Percentiles rank a stretch among this genome's conserved stretches.
Evolutionary conservation across 2,797 vertebrate genomes (phyloP).

Genomic region (Poecilia gillii): DNA sequence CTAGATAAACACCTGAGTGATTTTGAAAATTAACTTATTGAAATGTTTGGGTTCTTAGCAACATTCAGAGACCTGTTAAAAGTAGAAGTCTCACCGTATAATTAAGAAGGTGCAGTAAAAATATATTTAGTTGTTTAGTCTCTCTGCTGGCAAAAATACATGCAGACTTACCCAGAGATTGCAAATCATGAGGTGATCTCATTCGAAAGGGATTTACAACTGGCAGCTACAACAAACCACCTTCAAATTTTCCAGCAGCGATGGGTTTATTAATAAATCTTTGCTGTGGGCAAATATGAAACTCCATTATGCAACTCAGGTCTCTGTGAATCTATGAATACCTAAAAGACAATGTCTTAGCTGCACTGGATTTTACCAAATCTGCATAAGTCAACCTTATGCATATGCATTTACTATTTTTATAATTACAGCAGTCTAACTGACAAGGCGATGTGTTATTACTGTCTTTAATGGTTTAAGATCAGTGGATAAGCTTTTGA

Average conservation of each 20-base stretch:
- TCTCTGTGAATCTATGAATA: background rate
- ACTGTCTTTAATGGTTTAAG: background rate
- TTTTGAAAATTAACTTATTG: background rate
- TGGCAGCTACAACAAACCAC: background rate
- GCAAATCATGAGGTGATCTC: background rate
- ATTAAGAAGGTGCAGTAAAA: background rate
- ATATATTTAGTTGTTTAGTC: background rate
- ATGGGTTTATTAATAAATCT: background rate
- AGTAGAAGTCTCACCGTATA: background rate
- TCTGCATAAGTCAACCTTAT: background rate
- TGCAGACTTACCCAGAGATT: background rate
- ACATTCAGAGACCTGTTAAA: background rate
- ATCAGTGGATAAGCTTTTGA: background rate
- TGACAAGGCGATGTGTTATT: background rate
- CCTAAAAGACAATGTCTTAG: constrained; percentile 10
- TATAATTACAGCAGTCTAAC: background rate
- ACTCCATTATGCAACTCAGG: background rate
- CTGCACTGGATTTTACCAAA: background rate
- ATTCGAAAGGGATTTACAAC: background rate
- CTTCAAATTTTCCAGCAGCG: background rate
- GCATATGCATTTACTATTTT: background rate
- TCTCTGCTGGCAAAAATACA: background rate
- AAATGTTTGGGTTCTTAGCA: background rate
- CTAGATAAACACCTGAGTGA: background rate
- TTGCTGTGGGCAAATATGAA: background rate